A percentile compares a stretch with the other conserved stretches of the same genome.
These are phyloP conservation scores for Phycodurus eques DNA, from an alignment of 2,113 vertebrate genomes.

Conservation along the genomic window DNA sequence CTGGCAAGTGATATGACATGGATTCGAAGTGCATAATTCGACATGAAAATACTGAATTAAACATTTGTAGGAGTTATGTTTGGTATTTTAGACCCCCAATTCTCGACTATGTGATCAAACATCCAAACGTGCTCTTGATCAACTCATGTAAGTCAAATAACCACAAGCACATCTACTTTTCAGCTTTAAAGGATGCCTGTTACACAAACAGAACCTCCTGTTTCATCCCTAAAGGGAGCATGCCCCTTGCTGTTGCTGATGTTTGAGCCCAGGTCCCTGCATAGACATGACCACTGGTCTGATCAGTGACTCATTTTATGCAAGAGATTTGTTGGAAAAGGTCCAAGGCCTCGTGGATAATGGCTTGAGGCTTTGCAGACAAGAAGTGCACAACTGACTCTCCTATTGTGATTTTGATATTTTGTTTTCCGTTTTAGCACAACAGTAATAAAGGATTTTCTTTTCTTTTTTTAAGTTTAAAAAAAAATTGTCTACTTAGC, in stretches of 20 bases:
- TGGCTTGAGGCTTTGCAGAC: conserved; percentile 35
- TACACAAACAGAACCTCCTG: conserved; percentile 47
- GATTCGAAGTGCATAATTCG: neutral
- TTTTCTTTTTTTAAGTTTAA: conserved; percentile 65
- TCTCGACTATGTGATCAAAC: conserved; percentile 40
- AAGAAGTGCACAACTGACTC: conserved; percentile 79
- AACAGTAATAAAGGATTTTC: conserved; percentile 9
- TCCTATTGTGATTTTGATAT: conserved; percentile 71
- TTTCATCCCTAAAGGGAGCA: conserved; percentile 48
- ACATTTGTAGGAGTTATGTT: neutral
- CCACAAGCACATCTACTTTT: conserved; percentile 21
- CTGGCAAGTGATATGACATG: neutral
- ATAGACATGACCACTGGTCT: conserved; percentile 34
- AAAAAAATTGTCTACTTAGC: conserved; percentile 87
- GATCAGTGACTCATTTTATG: conserved; percentile 25
- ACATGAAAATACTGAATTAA: neutral
- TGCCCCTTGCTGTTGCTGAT: conserved; percentile 43
- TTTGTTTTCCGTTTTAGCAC: conserved; percentile 80
- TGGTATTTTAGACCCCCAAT: neutral
- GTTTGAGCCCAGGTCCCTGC: conserved; percentile 41
- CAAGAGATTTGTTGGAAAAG: conserved; percentile 16
- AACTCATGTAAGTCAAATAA: conserved; percentile 21
- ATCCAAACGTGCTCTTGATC: conserved; percentile 27
- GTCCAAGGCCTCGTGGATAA: conserved; percentile 18
- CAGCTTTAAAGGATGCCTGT: conserved; percentile 51